A percentile compares a stretch with the other conserved stretches of the same genome.
These are phyloP conservation scores for Phymanthus crucifer DNA, from an alignment of 92 coral and sea anemone species.

Conservation along the genomic window DNA sequence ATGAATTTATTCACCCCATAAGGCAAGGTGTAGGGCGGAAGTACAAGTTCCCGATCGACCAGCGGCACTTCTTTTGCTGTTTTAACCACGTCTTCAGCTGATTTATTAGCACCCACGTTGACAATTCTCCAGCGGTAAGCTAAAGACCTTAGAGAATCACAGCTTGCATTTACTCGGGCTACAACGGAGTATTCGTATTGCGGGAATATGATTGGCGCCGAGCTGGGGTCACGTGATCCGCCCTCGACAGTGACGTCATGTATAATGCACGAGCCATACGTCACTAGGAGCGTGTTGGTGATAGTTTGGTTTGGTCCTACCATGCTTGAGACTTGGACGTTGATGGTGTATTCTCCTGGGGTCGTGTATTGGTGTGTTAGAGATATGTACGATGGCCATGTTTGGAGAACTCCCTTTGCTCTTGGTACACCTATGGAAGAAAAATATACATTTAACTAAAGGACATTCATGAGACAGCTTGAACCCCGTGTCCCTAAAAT, in stretches of 20 bases:
- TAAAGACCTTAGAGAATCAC: slow-evolving; percentile 25
- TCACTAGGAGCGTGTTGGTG: slow-evolving; percentile 29
- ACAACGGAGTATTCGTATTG: slow-evolving; percentile 59
- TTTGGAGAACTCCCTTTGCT: slow-evolving; percentile 28
- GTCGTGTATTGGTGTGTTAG: slow-evolving; percentile 40
- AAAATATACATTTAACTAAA: not conserved
- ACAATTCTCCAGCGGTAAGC: slow-evolving; percentile 51
- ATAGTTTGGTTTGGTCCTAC: slow-evolving; percentile 54
- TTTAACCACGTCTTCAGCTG: not conserved
- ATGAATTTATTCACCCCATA: slow-evolving; percentile 73
- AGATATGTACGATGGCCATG: slow-evolving; percentile 23
- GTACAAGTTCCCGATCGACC: slow-evolving; percentile 35
- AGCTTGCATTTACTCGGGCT: slow-evolving; percentile 34
- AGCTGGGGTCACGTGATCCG: slow-evolving; percentile 36
- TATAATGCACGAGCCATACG: slow-evolving; percentile 50
- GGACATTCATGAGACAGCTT: too few relatives aligned
- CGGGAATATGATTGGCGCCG: slow-evolving; percentile 59
- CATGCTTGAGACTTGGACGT: slow-evolving; percentile 45
- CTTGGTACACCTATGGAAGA: not conserved
- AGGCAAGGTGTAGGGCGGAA: slow-evolving; percentile 54
- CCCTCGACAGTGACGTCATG: slow-evolving; percentile 59
- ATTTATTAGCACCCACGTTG: slow-evolving; percentile 11
- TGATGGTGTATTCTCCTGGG: slow-evolving; percentile 39
- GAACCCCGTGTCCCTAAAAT: too few relatives aligned
- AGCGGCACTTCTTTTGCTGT: slow-evolving; percentile 15